These are phyloP conservation scores for Mesoligia furuncula DNA, from an alignment of 2,888 invertebrate species.

Conservation along the genomic window DNA sequence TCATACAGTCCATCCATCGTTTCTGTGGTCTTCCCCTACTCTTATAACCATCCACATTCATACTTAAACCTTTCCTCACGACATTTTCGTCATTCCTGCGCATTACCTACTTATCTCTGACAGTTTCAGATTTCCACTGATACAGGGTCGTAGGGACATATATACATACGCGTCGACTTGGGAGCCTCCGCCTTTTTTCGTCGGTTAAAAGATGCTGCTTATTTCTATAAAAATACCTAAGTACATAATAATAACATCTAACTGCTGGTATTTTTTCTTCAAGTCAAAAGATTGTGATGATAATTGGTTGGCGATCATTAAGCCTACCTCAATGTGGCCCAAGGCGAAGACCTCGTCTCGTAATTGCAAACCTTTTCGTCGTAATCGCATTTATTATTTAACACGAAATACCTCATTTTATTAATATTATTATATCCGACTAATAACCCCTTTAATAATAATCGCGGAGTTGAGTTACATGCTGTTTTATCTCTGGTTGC, in stretches of 20 bases:
- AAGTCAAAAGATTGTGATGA: background rate
- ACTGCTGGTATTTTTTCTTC: background rate
- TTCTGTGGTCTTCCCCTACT: background rate
- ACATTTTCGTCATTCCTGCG: background rate
- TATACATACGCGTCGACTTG: no score
- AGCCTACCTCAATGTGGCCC: slow-evolving; percentile 36
- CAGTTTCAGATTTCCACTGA: background rate
- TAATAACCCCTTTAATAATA: background rate
- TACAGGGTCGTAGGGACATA: no score
- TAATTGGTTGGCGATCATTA: slow-evolving; percentile 38
- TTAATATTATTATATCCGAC: background rate
- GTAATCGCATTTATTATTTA: slow-evolving; percentile 9
- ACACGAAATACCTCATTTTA: slow-evolving; percentile 6
- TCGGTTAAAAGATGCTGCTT: background rate
- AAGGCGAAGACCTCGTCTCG: slow-evolving; percentile 40
- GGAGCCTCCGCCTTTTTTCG: no score
- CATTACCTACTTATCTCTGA: background rate
- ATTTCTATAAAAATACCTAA: background rate
- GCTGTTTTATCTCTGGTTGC: background rate
- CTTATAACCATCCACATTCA: background rate
- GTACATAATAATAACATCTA: background rate
- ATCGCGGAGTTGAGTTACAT: background rate
- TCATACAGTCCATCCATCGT: background rate
- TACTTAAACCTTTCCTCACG: background rate
- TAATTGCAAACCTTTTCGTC: slow-evolving; percentile 46